Base-by-base conservation (phyloP, 2,113 vertebrate genomes). In the Alexandromys fortis region DNA sequence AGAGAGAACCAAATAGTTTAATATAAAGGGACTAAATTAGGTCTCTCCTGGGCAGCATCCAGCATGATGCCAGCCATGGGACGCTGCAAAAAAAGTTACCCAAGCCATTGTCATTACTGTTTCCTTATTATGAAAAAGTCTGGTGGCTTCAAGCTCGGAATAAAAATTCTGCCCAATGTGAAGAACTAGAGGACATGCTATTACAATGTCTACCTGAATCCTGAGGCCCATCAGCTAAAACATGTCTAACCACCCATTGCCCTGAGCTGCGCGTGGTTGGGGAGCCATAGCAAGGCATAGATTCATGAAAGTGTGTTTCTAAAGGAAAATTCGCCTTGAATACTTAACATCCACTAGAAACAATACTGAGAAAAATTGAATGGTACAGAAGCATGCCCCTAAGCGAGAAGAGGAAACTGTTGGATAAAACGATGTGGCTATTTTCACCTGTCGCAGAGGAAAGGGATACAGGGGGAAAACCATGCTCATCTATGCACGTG, bases 261-360 rank as follows among this genome's bases (percentile, higher is more conserved):
- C 68, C 45, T 96, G 70, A 73, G 55, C 63, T 85, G 8, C 73
- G 45, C 81, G 11, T 78, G 16, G 6, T 35, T 93, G 58, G 4
- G n/a, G 85, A 47, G 35, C 16, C 88, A 77, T 11, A 47, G 24
- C 30, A 75, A 3, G 75, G 28, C 30, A 75, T 5, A 85, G 63
- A 63, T 21, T 65, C 75, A 89, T 89, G 49, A 52, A 72, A 70
- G 52, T 94, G 42, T n/a, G 22, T 26, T 92, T 95, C 79, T 42
- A 55, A 88, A 92, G 75, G 68, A 91, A 93, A 95, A 68, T 83
- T 83, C 87, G 13, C 75, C 33, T 30, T 83, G 49, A 79, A 90
- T 85, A 70, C 78, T 82, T 75, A 97, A 10, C 14, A 70, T 6
- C 7, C 45, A 73, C 52, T 89, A 91, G 93, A 89, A 94, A 81